Percentiles rank a stretch among this genome's conserved stretches.
These are phyloP conservation scores for Nezara viridula DNA, from an alignment of 2,888 invertebrate genomes.

Conservation along the genomic window DNA sequence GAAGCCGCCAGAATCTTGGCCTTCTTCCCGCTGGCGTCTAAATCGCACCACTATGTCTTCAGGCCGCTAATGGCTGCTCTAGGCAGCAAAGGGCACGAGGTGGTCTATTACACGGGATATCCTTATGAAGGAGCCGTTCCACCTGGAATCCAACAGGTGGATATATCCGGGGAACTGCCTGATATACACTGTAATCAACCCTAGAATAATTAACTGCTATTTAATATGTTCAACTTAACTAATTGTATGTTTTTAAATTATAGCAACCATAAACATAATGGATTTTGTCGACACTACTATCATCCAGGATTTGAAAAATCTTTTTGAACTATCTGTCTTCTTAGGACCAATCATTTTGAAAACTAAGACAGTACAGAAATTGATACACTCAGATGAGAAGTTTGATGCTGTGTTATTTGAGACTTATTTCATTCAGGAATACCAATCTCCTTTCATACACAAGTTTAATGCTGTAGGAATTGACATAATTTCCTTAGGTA, in stretches of 20 bases:
- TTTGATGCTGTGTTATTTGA: slow-evolving; percentile 54
- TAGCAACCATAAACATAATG: neutral
- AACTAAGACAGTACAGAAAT: slow-evolving; percentile 23
- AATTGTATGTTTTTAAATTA: neutral
- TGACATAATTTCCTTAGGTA: neutral
- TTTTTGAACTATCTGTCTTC: neutral
- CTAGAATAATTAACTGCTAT: neutral
- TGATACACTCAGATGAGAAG: slow-evolving; percentile 54
- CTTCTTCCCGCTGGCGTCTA: slow-evolving; percentile 64
- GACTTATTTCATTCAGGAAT: slow-evolving; percentile 46
- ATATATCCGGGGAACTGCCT: neutral
- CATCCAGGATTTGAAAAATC: neutral
- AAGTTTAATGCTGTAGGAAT: slow-evolving; percentile 62
- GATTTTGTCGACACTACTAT: neutral
- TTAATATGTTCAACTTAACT: neutral
- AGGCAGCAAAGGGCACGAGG: slow-evolving; percentile 65
- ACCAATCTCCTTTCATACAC: slow-evolving; percentile 54
- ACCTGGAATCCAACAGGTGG: neutral
- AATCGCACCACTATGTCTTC: slow-evolving; percentile 65
- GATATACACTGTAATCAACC: neutral
- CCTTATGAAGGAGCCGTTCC: neutral
- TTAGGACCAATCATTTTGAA: neutral
- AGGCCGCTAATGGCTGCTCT: slow-evolving; percentile 64
- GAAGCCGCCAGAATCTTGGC: slow-evolving; percentile 62
- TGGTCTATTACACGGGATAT: slow-evolving; percentile 60